Percentiles rank a stretch among this genome's conserved stretches.
These are phyloP conservation scores for Cephus rjabovi DNA, from an alignment of 2,888 invertebrate species.

Conservation along the genomic window DNA sequence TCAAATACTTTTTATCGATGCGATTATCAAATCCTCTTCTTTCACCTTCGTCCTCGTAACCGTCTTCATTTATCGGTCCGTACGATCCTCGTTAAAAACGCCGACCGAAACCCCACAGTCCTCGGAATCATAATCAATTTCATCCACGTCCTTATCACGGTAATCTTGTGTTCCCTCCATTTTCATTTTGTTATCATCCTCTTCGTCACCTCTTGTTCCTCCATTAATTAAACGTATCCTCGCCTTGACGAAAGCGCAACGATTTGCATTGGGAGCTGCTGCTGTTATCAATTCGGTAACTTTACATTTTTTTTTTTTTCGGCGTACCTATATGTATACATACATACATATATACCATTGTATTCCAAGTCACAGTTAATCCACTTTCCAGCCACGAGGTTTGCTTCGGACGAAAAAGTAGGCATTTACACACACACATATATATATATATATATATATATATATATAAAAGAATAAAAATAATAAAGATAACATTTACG, in stretches of 20 bases:
- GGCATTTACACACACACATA: too few relatives aligned
- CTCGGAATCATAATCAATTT: too few relatives aligned
- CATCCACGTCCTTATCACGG: too few relatives aligned
- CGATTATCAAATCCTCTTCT: conserved; percentile 28
- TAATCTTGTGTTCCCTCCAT: not conserved
- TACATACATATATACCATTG: not conserved
- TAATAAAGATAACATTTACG: not conserved
- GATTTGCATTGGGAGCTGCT: conserved; percentile 45
- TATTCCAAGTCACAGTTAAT: conserved; percentile 37
- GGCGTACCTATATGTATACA: conserved; percentile 3
- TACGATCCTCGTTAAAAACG: too few relatives aligned
- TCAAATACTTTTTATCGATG: conserved; percentile 46
- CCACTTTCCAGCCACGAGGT: conserved; percentile 50
- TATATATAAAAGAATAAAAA: conserved; percentile 37
- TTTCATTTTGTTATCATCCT: not conserved
- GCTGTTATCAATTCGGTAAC: conserved; percentile 35
- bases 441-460: conserved; percentile 21
- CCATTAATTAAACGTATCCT: conserved; percentile 47
- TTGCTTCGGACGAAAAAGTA: conserved; percentile 6
- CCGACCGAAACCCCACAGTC: too few relatives aligned
- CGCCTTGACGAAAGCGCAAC: conserved; percentile 38
- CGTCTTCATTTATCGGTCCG: too few relatives aligned
- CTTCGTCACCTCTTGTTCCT: too few relatives aligned
- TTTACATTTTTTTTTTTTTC: conserved; percentile 25
- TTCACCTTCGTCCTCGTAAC: not conserved